Percentiles rank a stretch among this genome's conserved stretches.
Conservation (phyloP, 2,797 vertebrate species). For the Betta splendens region DNA sequence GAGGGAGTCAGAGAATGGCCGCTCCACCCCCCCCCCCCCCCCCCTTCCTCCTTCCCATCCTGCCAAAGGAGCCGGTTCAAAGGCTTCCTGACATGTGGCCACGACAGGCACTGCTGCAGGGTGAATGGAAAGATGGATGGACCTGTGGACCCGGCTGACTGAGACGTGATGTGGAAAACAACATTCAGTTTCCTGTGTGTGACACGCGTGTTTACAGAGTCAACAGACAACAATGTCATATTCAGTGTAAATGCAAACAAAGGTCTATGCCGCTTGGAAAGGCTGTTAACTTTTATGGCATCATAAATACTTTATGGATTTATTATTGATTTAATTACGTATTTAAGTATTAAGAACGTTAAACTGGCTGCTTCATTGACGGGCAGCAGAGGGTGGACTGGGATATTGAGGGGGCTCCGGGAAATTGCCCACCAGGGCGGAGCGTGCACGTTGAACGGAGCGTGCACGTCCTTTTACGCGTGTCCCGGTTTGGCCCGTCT, state of each 20-base stretch:
- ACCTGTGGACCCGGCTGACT: background rate
- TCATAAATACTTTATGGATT: too few species aligned
- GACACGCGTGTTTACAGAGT: too few species aligned
- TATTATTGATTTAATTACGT: too few species aligned
- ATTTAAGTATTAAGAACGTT: too few species aligned
- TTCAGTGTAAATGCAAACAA: too few species aligned
- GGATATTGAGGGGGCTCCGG: background rate
- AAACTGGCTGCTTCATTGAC: background rate
- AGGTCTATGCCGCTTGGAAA: too few species aligned
- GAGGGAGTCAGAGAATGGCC: conserved; percentile 26
- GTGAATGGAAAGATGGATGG: conserved; percentile 2
- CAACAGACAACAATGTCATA: too few species aligned
- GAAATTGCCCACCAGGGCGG: conserved; percentile 15
- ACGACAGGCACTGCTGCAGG: conserved; percentile 13
- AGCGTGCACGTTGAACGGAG: conserved; percentile 35
- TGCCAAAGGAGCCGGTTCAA: conserved; percentile 29
- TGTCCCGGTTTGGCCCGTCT: background rate
- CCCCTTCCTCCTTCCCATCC: conserved; percentile 1
- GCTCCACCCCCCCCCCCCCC: background rate
- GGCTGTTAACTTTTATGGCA: too few species aligned
- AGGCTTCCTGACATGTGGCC: conserved; percentile 49
- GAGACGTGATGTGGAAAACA: background rate
- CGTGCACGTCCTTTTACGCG: too few species aligned
- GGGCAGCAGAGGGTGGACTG: background rate
- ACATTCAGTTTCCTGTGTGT: too few species aligned